Percentiles rank a stretch among this genome's conserved stretches.
phyloP scores from a whole-genome alignment of 2,888 invertebrate genomes.

The Dynastes grantii region DNA sequence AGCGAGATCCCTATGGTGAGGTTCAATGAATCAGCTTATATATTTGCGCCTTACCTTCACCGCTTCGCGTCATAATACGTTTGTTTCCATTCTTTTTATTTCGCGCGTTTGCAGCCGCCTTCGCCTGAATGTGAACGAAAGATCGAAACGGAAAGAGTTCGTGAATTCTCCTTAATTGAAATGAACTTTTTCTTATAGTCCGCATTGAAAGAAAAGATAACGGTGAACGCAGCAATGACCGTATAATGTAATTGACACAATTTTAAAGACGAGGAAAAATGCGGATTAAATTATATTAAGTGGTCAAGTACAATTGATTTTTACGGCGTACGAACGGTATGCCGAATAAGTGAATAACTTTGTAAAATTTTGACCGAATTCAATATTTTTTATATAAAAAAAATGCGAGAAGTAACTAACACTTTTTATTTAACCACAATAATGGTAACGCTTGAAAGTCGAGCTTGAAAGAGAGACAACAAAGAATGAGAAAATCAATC shows the following conservation, averaged over 20 bases:
- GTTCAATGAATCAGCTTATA: too few species aligned
- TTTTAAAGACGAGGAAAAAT: neutral
- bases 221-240: slow-evolving; percentile 4
- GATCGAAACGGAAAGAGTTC: slow-evolving; percentile 8
- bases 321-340: too few species aligned
- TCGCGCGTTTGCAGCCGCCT: slow-evolving; percentile 1
- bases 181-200: slow-evolving; percentile 9
- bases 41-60: slow-evolving; percentile 21
- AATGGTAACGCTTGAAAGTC: too few species aligned
- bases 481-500: too few species aligned
- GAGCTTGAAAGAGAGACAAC: too few species aligned
- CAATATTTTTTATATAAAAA: too few species aligned
- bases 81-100: slow-evolving; percentile 17
- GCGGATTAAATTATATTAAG: neutral
- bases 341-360: too few species aligned
- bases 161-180: slow-evolving; percentile 26
- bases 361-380: too few species aligned
- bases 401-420: too few species aligned
- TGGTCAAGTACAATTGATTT: too few species aligned
- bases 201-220: slow-evolving; percentile 3
- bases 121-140: neutral
- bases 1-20: too few species aligned
- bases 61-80: neutral
- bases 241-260: slow-evolving; percentile 4
- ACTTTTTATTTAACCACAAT: too few species aligned